Base-by-base conservation (phyloP, 2,797 vertebrate species). In the Uromys caudimaculatus region DNA sequence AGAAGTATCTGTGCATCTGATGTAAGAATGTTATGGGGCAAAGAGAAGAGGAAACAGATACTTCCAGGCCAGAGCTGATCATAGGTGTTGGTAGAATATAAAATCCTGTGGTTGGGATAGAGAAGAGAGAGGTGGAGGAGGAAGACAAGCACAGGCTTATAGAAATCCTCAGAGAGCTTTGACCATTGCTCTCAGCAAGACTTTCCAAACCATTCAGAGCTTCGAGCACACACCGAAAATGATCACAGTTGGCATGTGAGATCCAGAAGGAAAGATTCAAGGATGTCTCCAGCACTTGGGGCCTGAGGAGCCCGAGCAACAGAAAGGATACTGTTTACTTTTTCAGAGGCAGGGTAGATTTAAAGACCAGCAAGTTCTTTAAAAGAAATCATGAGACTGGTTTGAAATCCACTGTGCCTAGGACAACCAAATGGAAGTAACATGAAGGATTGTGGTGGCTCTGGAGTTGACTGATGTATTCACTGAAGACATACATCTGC, bases 341-440 rank as follows among this genome's bases (percentile, higher is more conserved):
- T 77, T 71, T 77, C 64, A 29, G 38, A 93, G 6, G 7, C 21
- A 62, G 19, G 21, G 21, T 19, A 58, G 41, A 90, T 60, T 90
- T 90, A 32, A 97, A 85, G 90, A 91, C 58, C 27, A 91, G 38
- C n/a, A 93, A 50, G 78, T 54, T 73, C 41, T 10, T 58, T 62
- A 38, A 62, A 69, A 82, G 69, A 93, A 93, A 82, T 29, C 16
- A 3, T 29, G n/a, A 85, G 38, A 82, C 41, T 54, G 50, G 62
- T 90, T 78, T 94, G 69, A 78, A 93, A 89, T 1, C 8, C 54
- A 67, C 1, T 71, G 38, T 79, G 44, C 73, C 91, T 89, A 79
- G 62, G 32, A 78, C 54, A 93, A 62, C 67, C 67, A 67, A 71
- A 44, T 76, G 50, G 75, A 93, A 94, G 62, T 35, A 27, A 21